phyloP scores from a whole-genome alignment of 2,797 vertebrate genomes.

The Micromesistius poutassou region DNA sequence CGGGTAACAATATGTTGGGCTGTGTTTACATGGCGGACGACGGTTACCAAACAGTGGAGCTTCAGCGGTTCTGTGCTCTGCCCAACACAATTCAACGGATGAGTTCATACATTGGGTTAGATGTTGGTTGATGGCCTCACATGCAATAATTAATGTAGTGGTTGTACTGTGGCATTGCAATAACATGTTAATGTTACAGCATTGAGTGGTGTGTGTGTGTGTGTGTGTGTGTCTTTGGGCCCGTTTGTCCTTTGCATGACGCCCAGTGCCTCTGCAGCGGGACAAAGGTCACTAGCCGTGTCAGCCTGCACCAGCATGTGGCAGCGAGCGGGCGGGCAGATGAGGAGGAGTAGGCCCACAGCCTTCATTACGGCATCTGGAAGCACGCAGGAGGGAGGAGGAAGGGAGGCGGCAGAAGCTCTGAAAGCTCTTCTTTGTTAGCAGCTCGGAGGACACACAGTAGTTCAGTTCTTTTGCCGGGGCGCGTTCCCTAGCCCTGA shows the following conservation, averaged over 20 bases:
- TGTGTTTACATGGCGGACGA: neutral
- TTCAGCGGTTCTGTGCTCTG: neutral
- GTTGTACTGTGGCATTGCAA: neutral
- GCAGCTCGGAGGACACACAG: slow-evolving; percentile 64
- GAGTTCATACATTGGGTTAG: neutral
- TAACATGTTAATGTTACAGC: neutral
- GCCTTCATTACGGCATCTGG: slow-evolving; percentile 22
- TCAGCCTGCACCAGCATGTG: slow-evolving; percentile 45
- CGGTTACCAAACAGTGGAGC: neutral
- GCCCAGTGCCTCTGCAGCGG: slow-evolving; percentile 41
- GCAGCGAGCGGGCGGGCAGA: slow-evolving; percentile 31
- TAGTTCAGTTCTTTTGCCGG: slow-evolving; percentile 63
- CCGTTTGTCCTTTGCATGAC: slow-evolving; percentile 23
- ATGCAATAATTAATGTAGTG: neutral
- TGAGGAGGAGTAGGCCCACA: slow-evolving; percentile 27
- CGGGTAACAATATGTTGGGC: neutral
- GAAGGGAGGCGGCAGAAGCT: slow-evolving; percentile 41
- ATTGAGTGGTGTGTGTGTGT: slow-evolving; percentile 12
- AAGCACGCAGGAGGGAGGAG: neutral
- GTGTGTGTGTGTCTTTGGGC: slow-evolving; percentile 22
- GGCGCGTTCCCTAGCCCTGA: slow-evolving; percentile 62
- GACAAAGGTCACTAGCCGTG: slow-evolving; percentile 59
- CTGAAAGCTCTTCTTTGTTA: slow-evolving; percentile 76
- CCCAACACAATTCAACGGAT: neutral
- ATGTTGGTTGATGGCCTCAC: neutral